Conservation (phyloP, 1,140 invertebrate genomes). For the Platyscapa corneri region DNA sequence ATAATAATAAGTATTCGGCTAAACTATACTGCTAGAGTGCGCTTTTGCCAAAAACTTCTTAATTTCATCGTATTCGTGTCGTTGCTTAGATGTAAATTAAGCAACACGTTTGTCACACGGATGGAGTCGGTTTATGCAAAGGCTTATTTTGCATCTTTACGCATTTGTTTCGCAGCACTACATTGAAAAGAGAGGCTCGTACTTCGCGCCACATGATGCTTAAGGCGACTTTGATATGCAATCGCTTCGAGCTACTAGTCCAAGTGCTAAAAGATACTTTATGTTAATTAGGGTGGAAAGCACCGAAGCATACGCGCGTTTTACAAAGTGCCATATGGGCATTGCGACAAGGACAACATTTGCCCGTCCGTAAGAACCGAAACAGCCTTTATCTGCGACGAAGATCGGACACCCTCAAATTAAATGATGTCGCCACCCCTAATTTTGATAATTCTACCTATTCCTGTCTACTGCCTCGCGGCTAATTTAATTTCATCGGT, state of each 20-base stretch:
- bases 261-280: constrained; percentile 43
- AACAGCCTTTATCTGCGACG: neutral
- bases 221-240: constrained; percentile 42
- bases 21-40: too few relatives aligned
- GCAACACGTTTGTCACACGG: neutral
- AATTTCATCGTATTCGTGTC: too few relatives aligned
- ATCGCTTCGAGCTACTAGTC: constrained; percentile 23
- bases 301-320: constrained; percentile 30
- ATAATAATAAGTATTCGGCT: too few relatives aligned
- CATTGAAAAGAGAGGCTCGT: constrained; percentile 19
- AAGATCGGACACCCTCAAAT: constrained; percentile 59
- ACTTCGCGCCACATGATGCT: constrained; percentile 33
- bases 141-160: neutral
- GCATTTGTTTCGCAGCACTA: neutral
- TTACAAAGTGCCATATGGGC: constrained; percentile 56
- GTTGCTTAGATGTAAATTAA: too few relatives aligned
- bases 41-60: too few relatives aligned
- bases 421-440: constrained; percentile 66
- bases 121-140: neutral
- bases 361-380: neutral
- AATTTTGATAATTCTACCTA: constrained; percentile 63
- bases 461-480: constrained; percentile 59
- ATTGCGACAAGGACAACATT: constrained; percentile 22
- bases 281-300: constrained; percentile 39
- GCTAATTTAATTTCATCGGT: constrained; percentile 63